Conservation (phyloP, 2,113 vertebrate species). For the Thalassarche chlororhynchos region DNA sequence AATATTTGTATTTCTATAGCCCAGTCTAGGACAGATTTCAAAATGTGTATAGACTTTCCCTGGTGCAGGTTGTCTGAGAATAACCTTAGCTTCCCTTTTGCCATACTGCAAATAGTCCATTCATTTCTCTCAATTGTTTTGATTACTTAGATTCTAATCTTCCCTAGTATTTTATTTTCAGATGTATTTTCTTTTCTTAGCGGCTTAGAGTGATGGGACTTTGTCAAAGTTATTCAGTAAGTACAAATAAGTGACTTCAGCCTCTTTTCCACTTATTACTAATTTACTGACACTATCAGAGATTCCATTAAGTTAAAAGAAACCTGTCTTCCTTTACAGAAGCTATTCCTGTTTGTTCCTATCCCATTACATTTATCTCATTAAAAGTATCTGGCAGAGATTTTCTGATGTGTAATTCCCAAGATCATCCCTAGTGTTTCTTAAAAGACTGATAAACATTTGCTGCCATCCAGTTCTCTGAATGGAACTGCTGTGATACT, state of each 20-base stretch:
- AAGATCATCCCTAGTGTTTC: neutral
- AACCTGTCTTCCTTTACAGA: neutral
- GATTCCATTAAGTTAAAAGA: neutral
- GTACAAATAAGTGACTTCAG: neutral
- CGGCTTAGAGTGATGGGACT: neutral
- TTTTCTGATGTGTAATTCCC: neutral
- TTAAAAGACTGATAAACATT: neutral
- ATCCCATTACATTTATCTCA: neutral
- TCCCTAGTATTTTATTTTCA: neutral
- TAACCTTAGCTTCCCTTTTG: neutral
- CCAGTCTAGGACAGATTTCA: neutral
- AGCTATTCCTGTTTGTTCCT: neutral
- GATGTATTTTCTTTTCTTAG: neutral
- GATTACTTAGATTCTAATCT: neutral
- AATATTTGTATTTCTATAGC: neutral
- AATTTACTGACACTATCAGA: neutral
- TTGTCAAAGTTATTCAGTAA: neutral
- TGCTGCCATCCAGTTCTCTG: neutral
- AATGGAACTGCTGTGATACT: neutral
- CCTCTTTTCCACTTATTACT: neutral
- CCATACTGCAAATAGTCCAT: neutral
- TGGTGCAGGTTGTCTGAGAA: neutral
- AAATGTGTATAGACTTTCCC: neutral
- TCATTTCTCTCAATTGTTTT: neutral
- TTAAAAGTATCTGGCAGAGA: neutral